Conservation (phyloP, 2,888 invertebrate genomes). For the Salticus scenicus region DNA sequence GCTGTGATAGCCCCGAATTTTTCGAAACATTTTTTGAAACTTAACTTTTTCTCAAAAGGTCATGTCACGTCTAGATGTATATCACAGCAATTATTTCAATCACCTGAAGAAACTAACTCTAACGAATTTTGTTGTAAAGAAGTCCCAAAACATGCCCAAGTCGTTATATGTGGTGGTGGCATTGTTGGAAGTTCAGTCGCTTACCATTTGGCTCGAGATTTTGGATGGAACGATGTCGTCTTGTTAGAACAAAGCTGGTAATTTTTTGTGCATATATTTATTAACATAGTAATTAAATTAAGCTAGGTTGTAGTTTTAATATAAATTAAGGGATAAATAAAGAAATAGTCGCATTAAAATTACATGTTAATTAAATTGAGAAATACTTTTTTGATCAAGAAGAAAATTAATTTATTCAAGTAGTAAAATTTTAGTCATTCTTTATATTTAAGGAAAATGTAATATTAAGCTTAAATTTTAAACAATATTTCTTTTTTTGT, state of each 20-base stretch:
- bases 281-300: too few relatives aligned
- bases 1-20: background rate
- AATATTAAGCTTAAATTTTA: too few relatives aligned
- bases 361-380: too few relatives aligned
- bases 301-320: background rate
- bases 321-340: background rate
- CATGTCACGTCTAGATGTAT: background rate
- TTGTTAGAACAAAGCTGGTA: slow-evolving; percentile 90
- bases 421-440: too few relatives aligned
- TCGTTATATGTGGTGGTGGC: slow-evolving; percentile 93
- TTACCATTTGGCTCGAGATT: slow-evolving; percentile 85
- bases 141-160: slow-evolving; percentile 81
- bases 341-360: too few relatives aligned
- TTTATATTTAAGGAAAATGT: too few relatives aligned
- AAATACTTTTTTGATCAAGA: too few relatives aligned
- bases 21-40: slow-evolving; percentile 16
- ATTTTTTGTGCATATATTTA: too few relatives aligned
- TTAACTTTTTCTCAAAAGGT: background rate
- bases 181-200: slow-evolving; percentile 94
- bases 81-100: slow-evolving; percentile 21
- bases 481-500: too few relatives aligned
- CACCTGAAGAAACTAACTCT: background rate
- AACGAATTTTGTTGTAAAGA: slow-evolving; percentile 49
- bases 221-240: slow-evolving; percentile 88
- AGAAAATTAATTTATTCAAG: too few relatives aligned